phyloP scores from a whole-genome alignment of 2,888 invertebrate genomes.

The Lycocerus yunnanus region DNA sequence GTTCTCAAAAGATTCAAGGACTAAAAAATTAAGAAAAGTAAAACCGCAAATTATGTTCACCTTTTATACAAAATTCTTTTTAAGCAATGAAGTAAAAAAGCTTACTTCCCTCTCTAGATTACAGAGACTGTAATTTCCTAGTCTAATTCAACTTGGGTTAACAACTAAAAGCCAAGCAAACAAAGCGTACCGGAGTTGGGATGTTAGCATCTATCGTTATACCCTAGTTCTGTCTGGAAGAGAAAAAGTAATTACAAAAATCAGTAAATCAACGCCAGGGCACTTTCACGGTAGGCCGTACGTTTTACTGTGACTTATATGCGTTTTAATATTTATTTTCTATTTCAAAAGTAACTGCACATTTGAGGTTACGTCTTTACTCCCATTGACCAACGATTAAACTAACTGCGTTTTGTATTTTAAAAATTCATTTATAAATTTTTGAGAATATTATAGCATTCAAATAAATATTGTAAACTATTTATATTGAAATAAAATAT shows the following conservation, averaged over 20 bases:
- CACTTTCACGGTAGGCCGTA: constrained; percentile 20
- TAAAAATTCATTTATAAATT: no score
- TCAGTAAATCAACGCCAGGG: constrained; percentile 31
- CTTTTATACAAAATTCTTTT: constrained; percentile 19
- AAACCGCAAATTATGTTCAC: constrained; percentile 8
- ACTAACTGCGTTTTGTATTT: neutral
- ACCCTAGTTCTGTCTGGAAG: constrained; percentile 21
- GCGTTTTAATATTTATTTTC: neutral
- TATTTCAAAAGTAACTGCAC: neutral
- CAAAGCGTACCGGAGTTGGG: constrained; percentile 22
- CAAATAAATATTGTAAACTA: no score
- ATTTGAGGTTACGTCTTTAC: neutral
- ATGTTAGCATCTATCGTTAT: constrained; percentile 20
- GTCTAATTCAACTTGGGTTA: constrained; percentile 31
- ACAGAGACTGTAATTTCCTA: constrained; percentile 32
- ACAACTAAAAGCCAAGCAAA: constrained; percentile 29
- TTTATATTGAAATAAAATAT: no score
- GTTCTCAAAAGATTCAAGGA: neutral
- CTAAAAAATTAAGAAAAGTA: neutral
- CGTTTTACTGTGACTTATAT: constrained; percentile 11
- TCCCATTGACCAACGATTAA: neutral
- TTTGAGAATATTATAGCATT: no score
- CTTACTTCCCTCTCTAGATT: constrained; percentile 27
- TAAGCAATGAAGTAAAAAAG: constrained; percentile 32
- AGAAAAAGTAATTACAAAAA: constrained; percentile 33